Base-by-base conservation (phyloP, 2,888 invertebrate species). In the Clostera curtula region DNA sequence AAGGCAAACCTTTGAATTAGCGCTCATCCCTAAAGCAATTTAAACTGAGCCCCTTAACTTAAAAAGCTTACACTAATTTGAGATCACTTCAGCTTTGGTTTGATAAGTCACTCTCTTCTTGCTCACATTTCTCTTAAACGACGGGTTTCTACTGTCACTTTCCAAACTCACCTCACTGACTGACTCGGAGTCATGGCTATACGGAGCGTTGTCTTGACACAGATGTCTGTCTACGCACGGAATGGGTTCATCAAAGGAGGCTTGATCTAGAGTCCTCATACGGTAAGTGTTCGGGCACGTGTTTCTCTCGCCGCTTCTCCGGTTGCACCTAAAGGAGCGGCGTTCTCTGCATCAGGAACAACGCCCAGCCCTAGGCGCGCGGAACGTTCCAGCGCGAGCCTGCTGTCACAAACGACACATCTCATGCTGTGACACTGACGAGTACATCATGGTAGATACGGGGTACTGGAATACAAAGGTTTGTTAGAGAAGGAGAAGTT, bases 341-440 rank as follows among this genome's bases (percentile, higher is more conserved):
- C 79, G 76, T 25, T 60, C 68, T 33, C 72, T 64, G 44, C 80
- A 79, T 80, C 82, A 77, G 51, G 82, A 77, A 36, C 77, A 80
- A 0, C 79, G 61, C 9, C 23, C 23, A 2, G 67, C 47, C 29
- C 80, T 68, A 20, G 69, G 62, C 12, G 65, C 61, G 8, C 75
- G 68, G 40, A 75, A 67, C 3, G 68, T 63, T 10, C 82, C 76
- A 46, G 76, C 73, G 40, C 85, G 74, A 25, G 84, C 83, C 52
- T 87, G 86, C 44, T 87, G 88, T 89, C 88, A 89, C 86, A 89
- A 87, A n/a, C 87, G 85, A 62, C 88, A 88, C 71, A 89, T 84
- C 61, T 89, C 89, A 48, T 89, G 89, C 56, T 88, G 88, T 19
- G 87, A 85, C 35, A 88, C 88, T 19, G 89, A 88, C 8, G 88